A percentile compares a stretch with the other conserved stretches of the same genome.
Evolutionary conservation across 2,888 invertebrate species (phyloP).

Genomic region (Phanerotoma sp.): DNA sequence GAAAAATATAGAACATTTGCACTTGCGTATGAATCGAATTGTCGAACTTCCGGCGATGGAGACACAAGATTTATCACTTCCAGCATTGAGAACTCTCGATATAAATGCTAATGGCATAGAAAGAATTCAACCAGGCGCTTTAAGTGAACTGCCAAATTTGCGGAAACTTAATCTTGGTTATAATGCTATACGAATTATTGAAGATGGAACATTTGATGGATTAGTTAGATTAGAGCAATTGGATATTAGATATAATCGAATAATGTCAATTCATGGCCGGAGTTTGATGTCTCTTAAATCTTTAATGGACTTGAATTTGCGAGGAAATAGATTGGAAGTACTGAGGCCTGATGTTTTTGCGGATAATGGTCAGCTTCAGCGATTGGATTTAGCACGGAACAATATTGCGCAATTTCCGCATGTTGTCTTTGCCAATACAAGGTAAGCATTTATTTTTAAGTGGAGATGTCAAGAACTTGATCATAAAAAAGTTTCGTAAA

Average conservation of each 20-base stretch:
- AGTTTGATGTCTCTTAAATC: conserved; percentile 66
- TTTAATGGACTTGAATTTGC: conserved; percentile 71
- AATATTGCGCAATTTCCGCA: conserved; percentile 70
- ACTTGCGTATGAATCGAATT: conserved; percentile 72
- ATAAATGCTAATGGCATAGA: conserved; percentile 75
- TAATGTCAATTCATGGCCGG: conserved; percentile 67
- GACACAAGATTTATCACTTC: conserved; percentile 71
- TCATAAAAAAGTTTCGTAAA: too few species aligned
- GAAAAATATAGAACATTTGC: conserved; percentile 73
- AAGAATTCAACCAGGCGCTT: conserved; percentile 66
- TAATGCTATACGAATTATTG: conserved; percentile 71
- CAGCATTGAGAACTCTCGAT: conserved; percentile 73
- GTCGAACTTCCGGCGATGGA: conserved; percentile 64
- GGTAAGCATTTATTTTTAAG: conserved; percentile 42
- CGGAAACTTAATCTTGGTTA: conserved; percentile 71
- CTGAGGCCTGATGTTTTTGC: conserved; percentile 70
- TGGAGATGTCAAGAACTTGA: not conserved
- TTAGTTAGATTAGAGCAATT: conserved; percentile 70
- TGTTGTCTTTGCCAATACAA: conserved; percentile 62
- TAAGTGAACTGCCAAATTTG: conserved; percentile 69
- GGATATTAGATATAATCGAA: conserved; percentile 74
- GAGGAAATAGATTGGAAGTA: conserved; percentile 73
- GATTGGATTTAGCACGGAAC: conserved; percentile 75
- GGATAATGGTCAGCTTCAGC: conserved; percentile 66
- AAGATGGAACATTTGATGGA: conserved; percentile 71